phyloP scores from a whole-genome alignment of 2,888 invertebrate species.

The Hirtodrosophila histrioides region DNA sequence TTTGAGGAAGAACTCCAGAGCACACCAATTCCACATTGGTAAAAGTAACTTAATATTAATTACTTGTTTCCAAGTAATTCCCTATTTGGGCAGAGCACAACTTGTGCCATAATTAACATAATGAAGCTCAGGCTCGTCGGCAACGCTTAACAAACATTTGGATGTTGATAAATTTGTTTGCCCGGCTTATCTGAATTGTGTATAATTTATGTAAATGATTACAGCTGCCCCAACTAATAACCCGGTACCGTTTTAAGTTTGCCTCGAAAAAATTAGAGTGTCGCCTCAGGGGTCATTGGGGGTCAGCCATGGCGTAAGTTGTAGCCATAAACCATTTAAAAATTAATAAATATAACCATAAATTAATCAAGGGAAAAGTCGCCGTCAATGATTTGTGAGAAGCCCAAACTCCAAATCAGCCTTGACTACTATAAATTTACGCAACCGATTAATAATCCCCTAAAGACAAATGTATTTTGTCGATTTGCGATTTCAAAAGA shows the following conservation, averaged over 20 bases:
- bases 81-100: not conserved
- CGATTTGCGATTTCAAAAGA: not conserved
- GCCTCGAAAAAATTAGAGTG: not conserved
- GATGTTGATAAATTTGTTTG: slow-evolving; percentile 9
- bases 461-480: slow-evolving; percentile 6
- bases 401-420: slow-evolving; percentile 31
- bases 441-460: slow-evolving; percentile 33
- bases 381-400: slow-evolving; percentile 27
- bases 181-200: slow-evolving; percentile 37
- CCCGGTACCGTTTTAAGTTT: slow-evolving; percentile 33
- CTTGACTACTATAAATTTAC: slow-evolving; percentile 53
- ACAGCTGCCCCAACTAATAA: slow-evolving; percentile 45
- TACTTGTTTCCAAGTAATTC: not conserved
- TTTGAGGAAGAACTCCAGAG: slow-evolving; percentile 31
- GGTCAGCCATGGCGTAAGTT: slow-evolving; percentile 19
- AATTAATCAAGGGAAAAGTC: slow-evolving; percentile 38
- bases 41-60: slow-evolving; percentile 23
- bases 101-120: slow-evolving; percentile 41
- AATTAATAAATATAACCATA: slow-evolving; percentile 24
- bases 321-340: slow-evolving; percentile 27
- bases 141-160: slow-evolving; percentile 3
- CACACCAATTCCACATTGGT: slow-evolving; percentile 21
- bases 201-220: slow-evolving; percentile 61
- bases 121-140: slow-evolving; percentile 56
- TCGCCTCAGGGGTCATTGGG: slow-evolving; percentile 18